Base-by-base conservation (phyloP, 2,797 vertebrate species). In the Miichthys miiuy region DNA sequence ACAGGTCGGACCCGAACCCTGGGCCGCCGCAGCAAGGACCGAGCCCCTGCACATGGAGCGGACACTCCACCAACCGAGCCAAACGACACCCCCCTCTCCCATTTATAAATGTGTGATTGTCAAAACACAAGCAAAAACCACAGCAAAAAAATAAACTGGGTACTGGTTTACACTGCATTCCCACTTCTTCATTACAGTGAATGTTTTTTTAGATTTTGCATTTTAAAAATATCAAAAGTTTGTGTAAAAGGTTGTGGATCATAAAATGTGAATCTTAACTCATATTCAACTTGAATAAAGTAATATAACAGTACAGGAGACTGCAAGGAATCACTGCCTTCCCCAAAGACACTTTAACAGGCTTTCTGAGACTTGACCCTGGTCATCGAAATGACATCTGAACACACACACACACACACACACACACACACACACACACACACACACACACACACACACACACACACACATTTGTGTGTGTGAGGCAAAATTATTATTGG, bases 321-420 rank as follows among this genome's bases (percentile, higher is more conserved):
- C 18, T 16, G 11, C 46, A 72, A 41, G 60, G 55, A 72, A 63
- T 66, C 34, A 6, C 18, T 41, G 42, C 30, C 34, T 50, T 60
- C 58, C 34, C 73, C 46, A 58, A 56, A 79, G 67, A 75, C 16
- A 68, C 63, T 63, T 76, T n/a, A 70, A 12, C 47, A n/a, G 54
- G 68, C 20, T 72, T 66, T 61, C 12, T 2, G 6, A 68, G 67
- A 67, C 68, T 65, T 78, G 71, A 86, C 67, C 21, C 50, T 27
- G 52, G 48, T 64, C 48, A 20, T 63, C 34, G n/a, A 20, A 21
- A 11, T 61, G 48, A 72, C 56, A 85, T 73, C 50, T 70, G 38
- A n/a, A n/a, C n/a, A n/a, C n/a, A n/a, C n/a, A n/a, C n/a, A n/a
- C n/a, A n/a, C n/a, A n/a, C n/a, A n/a, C n/a, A n/a, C n/a, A n/a